Conservation (phyloP, 2,113 vertebrate species). For the Tupaia tana region DNA sequence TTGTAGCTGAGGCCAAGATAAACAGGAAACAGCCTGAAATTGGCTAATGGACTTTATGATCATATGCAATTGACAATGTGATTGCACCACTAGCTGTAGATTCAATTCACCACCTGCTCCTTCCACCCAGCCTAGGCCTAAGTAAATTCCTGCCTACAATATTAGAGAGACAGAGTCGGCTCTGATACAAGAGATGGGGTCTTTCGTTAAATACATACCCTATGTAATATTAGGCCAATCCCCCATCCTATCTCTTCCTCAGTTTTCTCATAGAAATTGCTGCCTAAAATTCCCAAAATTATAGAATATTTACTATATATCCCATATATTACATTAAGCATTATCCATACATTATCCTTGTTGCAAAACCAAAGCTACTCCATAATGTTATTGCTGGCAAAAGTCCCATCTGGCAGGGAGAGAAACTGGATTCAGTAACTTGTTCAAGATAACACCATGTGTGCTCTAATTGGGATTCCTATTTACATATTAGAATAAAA, state of each 20-base stretch:
- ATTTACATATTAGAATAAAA: constrained; percentile 29
- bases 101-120: neutral
- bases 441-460: neutral
- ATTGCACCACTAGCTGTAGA: neutral
- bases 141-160: neutral
- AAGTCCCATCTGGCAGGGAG: neutral
- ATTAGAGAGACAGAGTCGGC: neutral
- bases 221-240: neutral
- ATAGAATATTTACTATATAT: neutral
- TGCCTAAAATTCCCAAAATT: neutral
- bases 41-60: neutral
- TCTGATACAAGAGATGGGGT: neutral
- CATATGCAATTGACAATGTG: neutral
- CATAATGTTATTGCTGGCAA: neutral
- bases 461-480: neutral
- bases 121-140: neutral
- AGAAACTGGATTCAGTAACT: constrained; percentile 10
- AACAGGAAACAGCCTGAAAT: neutral
- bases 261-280: neutral
- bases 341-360: neutral
- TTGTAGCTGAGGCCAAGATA: neutral
- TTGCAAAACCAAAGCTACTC: constrained; percentile 3
- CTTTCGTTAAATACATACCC: neutral
- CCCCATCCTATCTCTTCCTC: neutral
- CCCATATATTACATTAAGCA: neutral